Evolutionary conservation across 2,113 vertebrate species (phyloP).

Genomic region (Redunca redunca): DNA sequence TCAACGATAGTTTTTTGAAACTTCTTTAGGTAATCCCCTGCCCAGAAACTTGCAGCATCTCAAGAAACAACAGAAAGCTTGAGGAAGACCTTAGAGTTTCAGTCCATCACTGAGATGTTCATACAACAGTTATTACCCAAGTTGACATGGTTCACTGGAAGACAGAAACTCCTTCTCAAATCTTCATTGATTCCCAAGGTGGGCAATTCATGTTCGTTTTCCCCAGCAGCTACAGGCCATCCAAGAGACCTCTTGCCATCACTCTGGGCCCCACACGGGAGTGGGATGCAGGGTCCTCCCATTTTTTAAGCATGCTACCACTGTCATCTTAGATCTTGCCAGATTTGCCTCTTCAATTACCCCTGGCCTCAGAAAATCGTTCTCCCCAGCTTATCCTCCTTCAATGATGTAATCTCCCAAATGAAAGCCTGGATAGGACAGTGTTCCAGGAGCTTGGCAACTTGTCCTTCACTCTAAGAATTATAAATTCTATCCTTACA

Average conservation of each 20-base stretch:
- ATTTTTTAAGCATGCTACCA: neutral
- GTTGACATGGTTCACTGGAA: neutral
- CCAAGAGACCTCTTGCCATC: neutral
- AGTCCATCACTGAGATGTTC: neutral
- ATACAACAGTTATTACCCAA: neutral
- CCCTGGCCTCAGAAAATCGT: neutral
- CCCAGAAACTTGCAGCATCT: neutral
- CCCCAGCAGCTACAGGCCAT: neutral
- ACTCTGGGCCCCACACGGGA: neutral
- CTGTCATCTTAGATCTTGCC: neutral
- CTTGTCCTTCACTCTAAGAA: neutral
- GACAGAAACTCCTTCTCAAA: neutral
- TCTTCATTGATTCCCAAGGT: neutral
- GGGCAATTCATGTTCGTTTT: neutral
- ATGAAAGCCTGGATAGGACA: neutral
- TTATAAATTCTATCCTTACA: neutral
- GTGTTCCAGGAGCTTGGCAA: neutral
- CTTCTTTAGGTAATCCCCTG: neutral
- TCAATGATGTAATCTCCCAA: neutral
- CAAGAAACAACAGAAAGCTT: neutral
- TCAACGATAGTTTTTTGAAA: neutral
- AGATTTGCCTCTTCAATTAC: neutral
- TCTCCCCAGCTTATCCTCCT: neutral
- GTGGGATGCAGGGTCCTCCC: neutral
- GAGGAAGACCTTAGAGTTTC: neutral